Evolutionary conservation across 2,797 vertebrate genomes (phyloP).

Genomic region (Anguilla anguilla): DNA sequence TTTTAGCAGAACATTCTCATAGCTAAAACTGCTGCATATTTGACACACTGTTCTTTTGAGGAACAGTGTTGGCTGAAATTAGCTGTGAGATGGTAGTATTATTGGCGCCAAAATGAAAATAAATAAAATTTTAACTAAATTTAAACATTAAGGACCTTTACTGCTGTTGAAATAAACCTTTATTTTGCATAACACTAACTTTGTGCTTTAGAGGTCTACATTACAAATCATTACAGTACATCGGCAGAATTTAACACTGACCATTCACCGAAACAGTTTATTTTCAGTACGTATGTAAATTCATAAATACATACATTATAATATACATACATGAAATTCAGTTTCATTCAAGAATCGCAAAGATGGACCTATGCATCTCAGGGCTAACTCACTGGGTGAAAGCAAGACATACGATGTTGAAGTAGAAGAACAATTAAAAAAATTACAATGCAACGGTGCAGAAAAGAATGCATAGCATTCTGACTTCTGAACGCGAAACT

Average conservation of each 20-base stretch:
- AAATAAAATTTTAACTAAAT: background rate
- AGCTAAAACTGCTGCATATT: background rate
- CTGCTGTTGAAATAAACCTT: conserved; percentile 30
- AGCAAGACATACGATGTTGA: conserved; percentile 8
- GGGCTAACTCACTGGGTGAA: background rate
- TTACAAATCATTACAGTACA: conserved; percentile 49
- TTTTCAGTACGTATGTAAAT: conserved; percentile 72
- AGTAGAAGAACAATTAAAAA: conserved; percentile 5
- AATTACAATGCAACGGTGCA: conserved; percentile 24
- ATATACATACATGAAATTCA: conserved; percentile 53
- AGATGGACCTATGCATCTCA: background rate
- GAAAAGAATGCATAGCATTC: conserved; percentile 51
- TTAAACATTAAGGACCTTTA: background rate
- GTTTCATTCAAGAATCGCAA: conserved; percentile 25
- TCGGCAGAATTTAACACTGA: conserved; percentile 42
- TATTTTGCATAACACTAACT: conserved; percentile 38
- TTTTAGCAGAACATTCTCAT: background rate
- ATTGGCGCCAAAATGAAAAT: background rate
- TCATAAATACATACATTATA: conserved; percentile 68
- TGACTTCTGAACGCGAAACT: conserved; percentile 47
- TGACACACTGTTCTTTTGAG: background rate
- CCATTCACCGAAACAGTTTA: conserved; percentile 53
- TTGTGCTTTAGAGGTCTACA: conserved; percentile 30
- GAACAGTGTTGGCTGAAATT: background rate
- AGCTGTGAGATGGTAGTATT: background rate